phyloP scores from a whole-genome alignment of 2,888 invertebrate genomes.

The Dorcus hopei region DNA sequence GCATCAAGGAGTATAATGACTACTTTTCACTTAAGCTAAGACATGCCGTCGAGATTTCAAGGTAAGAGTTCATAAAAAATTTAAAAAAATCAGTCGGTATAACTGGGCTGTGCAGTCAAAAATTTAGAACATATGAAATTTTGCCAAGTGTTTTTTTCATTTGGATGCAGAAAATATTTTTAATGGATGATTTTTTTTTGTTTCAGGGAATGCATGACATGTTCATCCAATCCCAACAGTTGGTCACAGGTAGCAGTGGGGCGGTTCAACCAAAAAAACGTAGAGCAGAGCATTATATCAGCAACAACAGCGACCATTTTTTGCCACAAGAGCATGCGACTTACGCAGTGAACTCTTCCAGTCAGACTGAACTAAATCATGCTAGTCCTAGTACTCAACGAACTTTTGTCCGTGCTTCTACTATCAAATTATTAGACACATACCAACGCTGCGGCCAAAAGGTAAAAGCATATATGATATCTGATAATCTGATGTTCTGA shows the following conservation, averaged over 20 bases:
- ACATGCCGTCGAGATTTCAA: too few species aligned
- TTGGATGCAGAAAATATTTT: background rate
- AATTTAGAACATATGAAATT: too few species aligned
- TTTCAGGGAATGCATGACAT: constrained; percentile 82
- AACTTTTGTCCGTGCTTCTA: constrained; percentile 62
- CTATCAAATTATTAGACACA: constrained; percentile 65
- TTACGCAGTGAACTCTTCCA: constrained; percentile 48
- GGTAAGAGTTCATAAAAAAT: too few species aligned
- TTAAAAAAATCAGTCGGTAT: too few species aligned
- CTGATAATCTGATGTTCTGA: too few species aligned
- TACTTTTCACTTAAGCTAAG: too few species aligned
- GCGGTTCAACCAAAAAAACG: constrained; percentile 44
- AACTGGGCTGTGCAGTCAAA: too few species aligned
- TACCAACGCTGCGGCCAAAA: constrained; percentile 67
- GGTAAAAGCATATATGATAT: constrained; percentile 48
- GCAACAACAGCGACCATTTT: constrained; percentile 40
- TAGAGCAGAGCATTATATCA: constrained; percentile 42
- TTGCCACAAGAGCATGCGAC: constrained; percentile 46
- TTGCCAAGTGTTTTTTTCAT: too few species aligned
- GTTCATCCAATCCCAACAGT: constrained; percentile 70
- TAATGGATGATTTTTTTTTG: constrained; percentile 20
- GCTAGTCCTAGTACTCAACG: constrained; percentile 43
- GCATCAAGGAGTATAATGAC: too few species aligned
- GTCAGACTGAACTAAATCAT: constrained; percentile 40
- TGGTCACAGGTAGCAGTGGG: constrained; percentile 53